A percentile compares a stretch with the other conserved stretches of the same genome.
These are phyloP conservation scores for Brachyptera risi DNA, from an alignment of 2,888 invertebrate species.

Conservation along the genomic window DNA sequence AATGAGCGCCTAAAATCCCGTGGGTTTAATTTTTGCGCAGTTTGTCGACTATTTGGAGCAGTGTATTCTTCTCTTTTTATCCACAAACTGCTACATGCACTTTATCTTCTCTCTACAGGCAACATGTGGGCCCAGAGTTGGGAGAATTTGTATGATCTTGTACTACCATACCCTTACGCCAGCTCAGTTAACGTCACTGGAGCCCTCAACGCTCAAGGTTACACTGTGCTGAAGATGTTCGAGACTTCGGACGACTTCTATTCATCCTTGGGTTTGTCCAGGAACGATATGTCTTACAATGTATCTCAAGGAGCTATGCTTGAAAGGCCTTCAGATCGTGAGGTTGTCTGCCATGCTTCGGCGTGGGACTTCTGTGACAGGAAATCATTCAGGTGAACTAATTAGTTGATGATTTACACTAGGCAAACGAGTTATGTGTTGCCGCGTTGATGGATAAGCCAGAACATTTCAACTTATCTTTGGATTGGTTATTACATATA, in stretches of 20 bases:
- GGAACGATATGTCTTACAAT: slow-evolving; percentile 57
- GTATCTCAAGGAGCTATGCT: slow-evolving; percentile 47
- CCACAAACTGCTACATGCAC: no score
- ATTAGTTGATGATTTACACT: no score
- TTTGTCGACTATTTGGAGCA: no score
- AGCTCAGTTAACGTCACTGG: slow-evolving; percentile 51
- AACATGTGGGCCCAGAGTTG: slow-evolving; percentile 66
- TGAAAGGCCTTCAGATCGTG: slow-evolving; percentile 53
- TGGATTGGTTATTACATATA: no score
- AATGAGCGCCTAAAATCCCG: no score
- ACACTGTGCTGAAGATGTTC: slow-evolving; percentile 48
- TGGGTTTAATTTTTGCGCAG: no score
- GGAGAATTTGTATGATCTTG: slow-evolving; percentile 49
- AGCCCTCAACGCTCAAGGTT: slow-evolving; percentile 46
- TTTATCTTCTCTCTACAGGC: slow-evolving; percentile 50
- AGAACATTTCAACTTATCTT: no score
- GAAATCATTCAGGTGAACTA: slow-evolving; percentile 62
- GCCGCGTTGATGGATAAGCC: no score
- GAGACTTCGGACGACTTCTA: slow-evolving; percentile 59
- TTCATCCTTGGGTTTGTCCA: slow-evolving; percentile 56
- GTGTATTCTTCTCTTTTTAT: no score
- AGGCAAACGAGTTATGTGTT: no score
- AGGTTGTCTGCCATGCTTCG: slow-evolving; percentile 61
- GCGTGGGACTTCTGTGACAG: slow-evolving; percentile 68
- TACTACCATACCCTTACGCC: slow-evolving; percentile 49